Conservation (phyloP, 2,797 vertebrate genomes). For the Podarcis lilfordi region DNA sequence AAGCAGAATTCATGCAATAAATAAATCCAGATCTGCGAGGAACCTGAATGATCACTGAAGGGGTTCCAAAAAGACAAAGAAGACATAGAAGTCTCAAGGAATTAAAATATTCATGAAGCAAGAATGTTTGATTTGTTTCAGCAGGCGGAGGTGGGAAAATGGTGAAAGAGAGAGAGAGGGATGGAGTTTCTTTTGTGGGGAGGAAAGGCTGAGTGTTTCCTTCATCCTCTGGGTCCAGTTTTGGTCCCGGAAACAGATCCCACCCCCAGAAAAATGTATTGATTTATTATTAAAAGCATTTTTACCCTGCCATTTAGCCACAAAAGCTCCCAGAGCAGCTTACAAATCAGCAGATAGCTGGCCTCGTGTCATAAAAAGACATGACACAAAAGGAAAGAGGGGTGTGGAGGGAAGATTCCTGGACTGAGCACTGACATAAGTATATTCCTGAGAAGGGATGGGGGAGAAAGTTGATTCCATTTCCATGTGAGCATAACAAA, state of each 20-base stretch:
- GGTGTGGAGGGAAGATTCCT: too few species aligned
- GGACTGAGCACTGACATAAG: background rate
- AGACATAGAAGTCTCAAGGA: background rate
- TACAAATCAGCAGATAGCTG: too few species aligned
- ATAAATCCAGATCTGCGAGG: conserved; percentile 26
- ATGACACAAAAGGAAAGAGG: too few species aligned
- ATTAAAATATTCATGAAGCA: background rate
- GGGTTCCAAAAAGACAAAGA: conserved; percentile 5
- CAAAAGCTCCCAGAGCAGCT: too few species aligned
- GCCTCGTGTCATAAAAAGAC: too few species aligned
- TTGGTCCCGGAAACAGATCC: background rate
- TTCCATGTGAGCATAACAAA: too few species aligned
- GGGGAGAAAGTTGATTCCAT: too few species aligned
- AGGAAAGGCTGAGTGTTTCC: background rate
- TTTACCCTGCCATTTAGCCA: too few species aligned
- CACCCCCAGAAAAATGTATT: too few species aligned
- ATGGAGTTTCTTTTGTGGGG: background rate
- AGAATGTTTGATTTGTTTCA: background rate
- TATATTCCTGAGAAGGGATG: background rate
- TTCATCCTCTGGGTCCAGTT: background rate
- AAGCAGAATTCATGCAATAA: conserved; percentile 35
- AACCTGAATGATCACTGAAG: conserved; percentile 16
- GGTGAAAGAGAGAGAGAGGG: background rate
- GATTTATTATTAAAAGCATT: too few species aligned
- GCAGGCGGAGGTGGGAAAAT: background rate